Percentiles rank a stretch among this genome's conserved stretches.
Evolutionary conservation across 1,140 invertebrate genomes (phyloP).

Genomic region (Choristoneura fumiferana): DNA sequence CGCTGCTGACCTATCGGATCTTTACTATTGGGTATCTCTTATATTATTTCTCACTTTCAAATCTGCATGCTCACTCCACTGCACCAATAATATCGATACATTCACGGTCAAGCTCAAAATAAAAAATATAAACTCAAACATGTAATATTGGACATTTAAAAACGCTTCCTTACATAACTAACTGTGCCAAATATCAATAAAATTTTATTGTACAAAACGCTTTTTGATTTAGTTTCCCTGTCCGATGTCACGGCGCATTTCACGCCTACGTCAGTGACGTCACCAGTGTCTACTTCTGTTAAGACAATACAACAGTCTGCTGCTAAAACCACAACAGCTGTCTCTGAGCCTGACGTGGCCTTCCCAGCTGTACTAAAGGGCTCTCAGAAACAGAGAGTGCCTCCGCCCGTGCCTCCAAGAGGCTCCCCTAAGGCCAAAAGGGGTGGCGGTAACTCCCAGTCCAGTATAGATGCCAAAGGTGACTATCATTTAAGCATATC

Average conservation of each 20-base stretch:
- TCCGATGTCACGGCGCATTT: constrained; percentile 76
- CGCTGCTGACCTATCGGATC: constrained; percentile 73
- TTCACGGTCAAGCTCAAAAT: constrained; percentile 71
- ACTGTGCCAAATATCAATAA: constrained; percentile 45
- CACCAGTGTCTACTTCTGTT: constrained; percentile 73
- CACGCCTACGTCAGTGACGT: constrained; percentile 79
- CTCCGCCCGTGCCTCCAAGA: constrained; percentile 89
- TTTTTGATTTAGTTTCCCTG: constrained; percentile 61
- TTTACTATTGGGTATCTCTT: constrained; percentile 66
- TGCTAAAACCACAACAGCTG: constrained; percentile 45
- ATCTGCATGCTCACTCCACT: constrained; percentile 48
- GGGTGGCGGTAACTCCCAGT: constrained; percentile 61
- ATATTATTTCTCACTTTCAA: constrained; percentile 42
- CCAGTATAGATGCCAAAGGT: constrained; percentile 72
- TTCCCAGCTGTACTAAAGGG: constrained; percentile 88
- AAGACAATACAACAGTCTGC: constrained; percentile 63
- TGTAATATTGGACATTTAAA: constrained; percentile 70
- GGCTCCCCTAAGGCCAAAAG: constrained; percentile 84
- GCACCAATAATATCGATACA: constrained; percentile 67
- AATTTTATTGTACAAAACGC: constrained; percentile 49
- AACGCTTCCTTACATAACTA: constrained; percentile 27
- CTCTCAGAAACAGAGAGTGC: constrained; percentile 83
- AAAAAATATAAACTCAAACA: constrained; percentile 78
- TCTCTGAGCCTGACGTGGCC: constrained; percentile 73
- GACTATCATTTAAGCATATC: constrained; percentile 66